phyloP scores from a whole-genome alignment of 2,888 invertebrate genomes.

The Plagiodera versicolora region DNA sequence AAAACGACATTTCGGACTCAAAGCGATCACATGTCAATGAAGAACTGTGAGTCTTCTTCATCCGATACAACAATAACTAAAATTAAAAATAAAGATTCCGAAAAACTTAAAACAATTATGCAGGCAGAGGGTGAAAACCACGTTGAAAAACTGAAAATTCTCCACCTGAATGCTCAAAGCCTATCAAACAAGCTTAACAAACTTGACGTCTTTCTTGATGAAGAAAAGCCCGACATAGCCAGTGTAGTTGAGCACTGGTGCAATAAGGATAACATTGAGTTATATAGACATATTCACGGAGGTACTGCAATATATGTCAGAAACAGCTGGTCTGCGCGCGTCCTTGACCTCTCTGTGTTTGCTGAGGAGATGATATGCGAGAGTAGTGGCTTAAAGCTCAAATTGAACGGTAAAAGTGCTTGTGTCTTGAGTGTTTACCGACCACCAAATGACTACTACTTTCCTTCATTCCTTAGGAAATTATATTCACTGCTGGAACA shows the following conservation, averaged over 20 bases:
- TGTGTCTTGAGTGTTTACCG: not conserved
- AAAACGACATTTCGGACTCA: no score
- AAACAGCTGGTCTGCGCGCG: no score
- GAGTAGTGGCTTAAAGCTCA: not conserved
- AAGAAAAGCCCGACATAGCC: constrained; percentile 5
- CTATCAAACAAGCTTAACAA: not conserved
- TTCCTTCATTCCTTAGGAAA: not conserved
- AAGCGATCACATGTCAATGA: no score
- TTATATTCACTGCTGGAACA: not conserved
- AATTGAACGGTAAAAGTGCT: not conserved
- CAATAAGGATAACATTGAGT: not conserved
- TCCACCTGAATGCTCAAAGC: constrained; percentile 5
- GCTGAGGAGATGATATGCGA: constrained; percentile 6
- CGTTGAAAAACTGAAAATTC: constrained; percentile 1
- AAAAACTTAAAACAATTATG: no score
- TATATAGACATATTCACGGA: not conserved
- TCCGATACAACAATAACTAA: no score
- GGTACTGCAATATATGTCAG: not conserved
- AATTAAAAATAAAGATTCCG: no score
- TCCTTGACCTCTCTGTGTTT: not conserved
- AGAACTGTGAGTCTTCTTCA: no score
- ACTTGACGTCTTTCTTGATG: no score
- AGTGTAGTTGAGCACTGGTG: constrained; percentile 13
- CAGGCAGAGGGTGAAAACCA: not conserved
- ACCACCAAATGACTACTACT: not conserved